Percentiles rank a stretch among this genome's conserved stretches.
phyloP scores from a whole-genome alignment of 2,113 vertebrate genomes.

The Hylia prasina region DNA sequence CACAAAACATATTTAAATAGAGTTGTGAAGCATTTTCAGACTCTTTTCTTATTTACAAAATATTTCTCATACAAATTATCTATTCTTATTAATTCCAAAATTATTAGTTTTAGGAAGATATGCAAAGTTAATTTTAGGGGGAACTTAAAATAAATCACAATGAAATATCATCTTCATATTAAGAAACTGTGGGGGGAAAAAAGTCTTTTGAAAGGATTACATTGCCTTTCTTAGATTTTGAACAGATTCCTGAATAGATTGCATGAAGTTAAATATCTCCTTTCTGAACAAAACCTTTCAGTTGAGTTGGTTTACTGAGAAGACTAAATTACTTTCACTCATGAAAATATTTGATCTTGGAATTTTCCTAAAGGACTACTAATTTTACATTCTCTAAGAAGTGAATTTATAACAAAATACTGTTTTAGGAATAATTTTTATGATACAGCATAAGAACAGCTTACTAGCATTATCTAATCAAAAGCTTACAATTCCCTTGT shows the following conservation, averaged over 20 bases:
- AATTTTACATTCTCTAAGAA: neutral
- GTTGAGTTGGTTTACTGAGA: neutral
- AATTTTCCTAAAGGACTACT: neutral
- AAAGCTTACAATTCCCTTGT: neutral
- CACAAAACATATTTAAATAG: neutral
- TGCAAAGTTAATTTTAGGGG: fast-evolving
- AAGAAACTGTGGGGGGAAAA: fast-evolving
- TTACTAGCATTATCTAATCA: neutral
- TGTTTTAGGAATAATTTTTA: neutral
- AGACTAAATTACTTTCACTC: neutral
- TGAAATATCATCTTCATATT: neutral
- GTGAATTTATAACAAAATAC: neutral
- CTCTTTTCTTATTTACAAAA: neutral
- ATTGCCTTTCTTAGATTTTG: neutral
- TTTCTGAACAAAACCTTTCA: neutral
- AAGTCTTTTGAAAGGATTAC: neutral
- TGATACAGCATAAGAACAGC: neutral
- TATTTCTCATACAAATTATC: neutral
- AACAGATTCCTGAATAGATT: neutral
- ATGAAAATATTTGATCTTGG: neutral
- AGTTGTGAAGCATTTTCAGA: neutral
- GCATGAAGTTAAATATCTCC: neutral
- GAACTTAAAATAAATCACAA: neutral
- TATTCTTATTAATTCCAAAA: neutral
- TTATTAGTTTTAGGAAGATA: neutral